Conservation (phyloP, 2,888 invertebrate species). For the Norana najaformis region DNA sequence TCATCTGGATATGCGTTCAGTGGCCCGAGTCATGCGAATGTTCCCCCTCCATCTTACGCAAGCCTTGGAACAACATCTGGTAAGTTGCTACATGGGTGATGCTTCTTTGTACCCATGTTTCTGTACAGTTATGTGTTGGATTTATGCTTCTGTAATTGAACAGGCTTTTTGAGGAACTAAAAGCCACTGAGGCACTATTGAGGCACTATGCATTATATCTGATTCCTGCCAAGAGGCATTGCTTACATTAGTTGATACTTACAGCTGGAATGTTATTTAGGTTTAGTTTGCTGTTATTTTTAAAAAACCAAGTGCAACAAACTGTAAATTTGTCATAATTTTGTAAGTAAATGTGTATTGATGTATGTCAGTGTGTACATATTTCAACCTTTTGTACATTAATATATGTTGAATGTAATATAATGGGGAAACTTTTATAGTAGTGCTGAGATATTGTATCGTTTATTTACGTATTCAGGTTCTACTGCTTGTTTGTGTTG, state of each 20-base stretch:
- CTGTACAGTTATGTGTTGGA: background rate
- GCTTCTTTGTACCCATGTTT: no score
- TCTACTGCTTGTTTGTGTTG: no score
- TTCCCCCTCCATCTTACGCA: conserved; percentile 29
- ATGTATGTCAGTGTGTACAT: no score
- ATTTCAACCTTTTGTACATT: no score
- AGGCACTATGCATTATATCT: background rate
- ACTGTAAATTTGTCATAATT: no score
- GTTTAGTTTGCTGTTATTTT: background rate
- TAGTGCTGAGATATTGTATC: no score
- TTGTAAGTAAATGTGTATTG: background rate
- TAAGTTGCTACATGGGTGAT: no score
- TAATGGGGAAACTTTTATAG: no score
- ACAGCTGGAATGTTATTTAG: background rate
- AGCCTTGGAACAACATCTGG: conserved; percentile 26
- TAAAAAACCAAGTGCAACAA: background rate
- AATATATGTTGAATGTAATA: no score
- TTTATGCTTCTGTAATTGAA: background rate
- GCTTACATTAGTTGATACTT: background rate
- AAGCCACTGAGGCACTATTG: no score
- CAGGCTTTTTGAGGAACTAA: no score
- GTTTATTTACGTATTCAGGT: no score
- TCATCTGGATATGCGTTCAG: conserved; percentile 9
- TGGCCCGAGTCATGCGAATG: background rate
- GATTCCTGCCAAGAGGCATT: background rate